Evolutionary conservation across 2,888 invertebrate genomes (phyloP).

Genomic region (Copidosoma aretas): DNA sequence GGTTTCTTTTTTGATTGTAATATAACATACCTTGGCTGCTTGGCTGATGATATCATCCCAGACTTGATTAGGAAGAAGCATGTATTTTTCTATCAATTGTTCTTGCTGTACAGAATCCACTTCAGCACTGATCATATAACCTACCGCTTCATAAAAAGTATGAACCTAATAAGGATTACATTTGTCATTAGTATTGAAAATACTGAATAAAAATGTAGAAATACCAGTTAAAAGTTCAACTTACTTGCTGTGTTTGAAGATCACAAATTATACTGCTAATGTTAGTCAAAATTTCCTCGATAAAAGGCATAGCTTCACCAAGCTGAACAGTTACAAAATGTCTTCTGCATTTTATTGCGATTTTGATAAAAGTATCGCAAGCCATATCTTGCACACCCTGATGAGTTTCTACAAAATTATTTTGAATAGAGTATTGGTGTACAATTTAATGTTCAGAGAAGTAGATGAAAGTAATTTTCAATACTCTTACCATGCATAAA

Average conservation of each 20-base stretch:
- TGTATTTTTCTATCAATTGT: conserved; percentile 94
- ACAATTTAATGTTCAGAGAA: not conserved
- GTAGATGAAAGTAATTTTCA: not conserved
- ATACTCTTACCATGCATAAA: conserved; percentile 86
- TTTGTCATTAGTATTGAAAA: conserved; percentile 27
- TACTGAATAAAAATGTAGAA: conserved; percentile 1
- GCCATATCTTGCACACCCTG: conserved; percentile 99
- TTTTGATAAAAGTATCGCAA: conserved; percentile 99
- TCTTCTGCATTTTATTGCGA: conserved; percentile 95
- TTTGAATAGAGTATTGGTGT: not conserved
- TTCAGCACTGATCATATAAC: conserved; percentile 98
- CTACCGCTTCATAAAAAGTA: conserved; percentile 99
- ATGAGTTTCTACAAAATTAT: conserved; percentile 80
- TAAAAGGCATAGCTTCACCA: conserved; percentile 96
- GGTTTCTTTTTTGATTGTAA: not conserved
- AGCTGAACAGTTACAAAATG: conserved; percentile 97
- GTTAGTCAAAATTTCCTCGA: conserved; percentile 95
- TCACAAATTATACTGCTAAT: conserved; percentile 99
- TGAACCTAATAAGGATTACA: conserved; percentile 72
- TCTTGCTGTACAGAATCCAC: conserved; percentile 90
- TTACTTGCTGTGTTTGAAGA: conserved; percentile 94
- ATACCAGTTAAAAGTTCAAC: conserved; percentile 9
- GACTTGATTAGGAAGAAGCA: conserved; percentile 95
- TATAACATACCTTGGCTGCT: conserved; percentile 76
- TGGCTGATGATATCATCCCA: conserved; percentile 99